These are phyloP conservation scores for Parapsyche elsis DNA, from an alignment of 1,140 invertebrate genomes.

Conservation along the genomic window DNA sequence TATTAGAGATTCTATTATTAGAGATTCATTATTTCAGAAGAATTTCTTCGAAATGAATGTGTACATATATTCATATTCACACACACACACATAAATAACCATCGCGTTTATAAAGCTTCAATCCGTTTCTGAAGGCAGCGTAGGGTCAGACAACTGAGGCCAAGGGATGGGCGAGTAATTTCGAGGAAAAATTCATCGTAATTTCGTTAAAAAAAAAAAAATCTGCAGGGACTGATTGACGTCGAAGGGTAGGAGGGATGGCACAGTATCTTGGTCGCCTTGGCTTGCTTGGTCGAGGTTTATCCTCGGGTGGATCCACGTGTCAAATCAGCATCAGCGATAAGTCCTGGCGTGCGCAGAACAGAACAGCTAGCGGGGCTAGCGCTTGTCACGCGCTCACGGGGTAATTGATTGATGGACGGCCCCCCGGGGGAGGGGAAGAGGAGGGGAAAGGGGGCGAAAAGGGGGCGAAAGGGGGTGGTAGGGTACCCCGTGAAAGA, in stretches of 20 bases:
- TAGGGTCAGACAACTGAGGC: too few species aligned
- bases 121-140: too few species aligned
- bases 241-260: background rate
- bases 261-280: background rate
- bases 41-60: too few species aligned
- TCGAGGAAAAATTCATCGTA: background rate
- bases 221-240: background rate
- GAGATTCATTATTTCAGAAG: too few species aligned
- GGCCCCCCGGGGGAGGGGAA: background rate
- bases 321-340: slow-evolving; percentile 33
- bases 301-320: slow-evolving; percentile 29
- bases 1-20: too few species aligned
- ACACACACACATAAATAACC: too few species aligned
- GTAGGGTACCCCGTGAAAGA: background rate
- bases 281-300: background rate
- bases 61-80: too few species aligned
- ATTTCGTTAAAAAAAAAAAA: background rate
- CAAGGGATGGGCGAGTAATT: too few species aligned
- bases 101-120: too few species aligned
- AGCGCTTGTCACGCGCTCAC: background rate
- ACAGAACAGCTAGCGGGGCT: background rate
- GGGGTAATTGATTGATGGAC: slow-evolving; percentile 25
- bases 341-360: slow-evolving; percentile 4
- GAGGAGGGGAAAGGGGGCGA: background rate
- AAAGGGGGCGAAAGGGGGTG: background rate